A percentile compares a stretch with the other conserved stretches of the same genome.
Evolutionary conservation across 1,140 invertebrate species (phyloP).

Genomic region (Limonius californicus): DNA sequence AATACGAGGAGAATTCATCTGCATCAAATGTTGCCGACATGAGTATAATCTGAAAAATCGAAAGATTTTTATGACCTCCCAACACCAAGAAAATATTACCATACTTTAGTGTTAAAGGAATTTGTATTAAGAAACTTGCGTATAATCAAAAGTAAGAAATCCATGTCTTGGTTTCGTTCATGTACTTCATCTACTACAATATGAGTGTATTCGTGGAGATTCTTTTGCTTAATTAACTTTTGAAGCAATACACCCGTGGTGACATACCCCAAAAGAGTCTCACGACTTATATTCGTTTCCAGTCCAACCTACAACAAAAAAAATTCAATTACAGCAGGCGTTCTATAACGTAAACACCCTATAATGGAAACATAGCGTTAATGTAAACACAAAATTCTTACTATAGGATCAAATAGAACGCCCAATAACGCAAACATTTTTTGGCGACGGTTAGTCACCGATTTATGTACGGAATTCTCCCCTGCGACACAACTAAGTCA

Average conservation of each 20-base stretch:
- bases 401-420: too few species aligned
- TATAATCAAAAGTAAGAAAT: constrained; percentile 84
- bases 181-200: constrained; percentile 95
- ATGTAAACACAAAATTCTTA: too few species aligned
- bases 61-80: constrained; percentile 5
- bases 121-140: constrained; percentile 74
- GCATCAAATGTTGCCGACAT: constrained; percentile 87
- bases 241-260: constrained; percentile 76
- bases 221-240: constrained; percentile 65
- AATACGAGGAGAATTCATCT: constrained; percentile 70
- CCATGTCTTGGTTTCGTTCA: constrained; percentile 90
- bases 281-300: constrained; percentile 53
- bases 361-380: too few species aligned
- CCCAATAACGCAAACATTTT: too few species aligned
- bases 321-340: background rate
- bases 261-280: constrained; percentile 84
- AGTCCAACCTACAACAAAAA: constrained; percentile 49
- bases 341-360: too few species aligned
- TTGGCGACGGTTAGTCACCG: too few species aligned
- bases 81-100: too few species aligned
- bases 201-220: constrained; percentile 75
- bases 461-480: too few species aligned
- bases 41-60: constrained; percentile 62
- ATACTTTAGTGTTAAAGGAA: constrained; percentile 64
- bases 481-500: too few species aligned